A percentile compares a stretch with the other conserved stretches of the same genome.
phyloP scores from a whole-genome alignment of 2,888 invertebrate genomes.

The Lypha dubia region DNA sequence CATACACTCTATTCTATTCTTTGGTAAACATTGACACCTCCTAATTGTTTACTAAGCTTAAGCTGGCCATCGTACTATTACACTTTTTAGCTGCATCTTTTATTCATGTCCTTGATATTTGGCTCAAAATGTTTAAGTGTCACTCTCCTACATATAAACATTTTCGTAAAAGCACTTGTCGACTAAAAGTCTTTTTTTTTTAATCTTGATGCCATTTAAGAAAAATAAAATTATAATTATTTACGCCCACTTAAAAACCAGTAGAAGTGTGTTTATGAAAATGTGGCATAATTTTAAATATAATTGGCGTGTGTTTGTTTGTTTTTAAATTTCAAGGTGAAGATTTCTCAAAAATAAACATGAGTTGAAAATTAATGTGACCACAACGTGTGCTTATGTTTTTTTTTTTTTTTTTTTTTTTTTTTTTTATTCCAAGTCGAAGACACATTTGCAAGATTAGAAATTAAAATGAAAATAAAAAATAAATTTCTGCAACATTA shows the following conservation, averaged over 20 bases:
- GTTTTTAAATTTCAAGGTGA: not conserved
- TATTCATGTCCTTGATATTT: constrained; percentile 31
- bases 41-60: not conserved
- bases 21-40: not conserved
- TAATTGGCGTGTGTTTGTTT: not conserved
- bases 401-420: no score
- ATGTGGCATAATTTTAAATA: not conserved
- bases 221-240: constrained; percentile 11
- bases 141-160: constrained; percentile 15
- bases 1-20: no score
- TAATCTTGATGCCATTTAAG: constrained; percentile 22
- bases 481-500: no score
- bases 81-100: not conserved
- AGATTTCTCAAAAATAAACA: no score
- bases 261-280: not conserved
- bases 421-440: no score
- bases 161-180: not conserved
- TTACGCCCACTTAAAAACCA: constrained; percentile 9
- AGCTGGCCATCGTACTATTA: not conserved
- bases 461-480: no score
- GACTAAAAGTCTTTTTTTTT: constrained; percentile 7
- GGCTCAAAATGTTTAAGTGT: constrained; percentile 21
- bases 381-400: no score
- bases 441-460: no score
- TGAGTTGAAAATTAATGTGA: no score